These are phyloP conservation scores for Spheniscus mendiculus DNA, from an alignment of 2,113 vertebrate species.

Conservation along the genomic window DNA sequence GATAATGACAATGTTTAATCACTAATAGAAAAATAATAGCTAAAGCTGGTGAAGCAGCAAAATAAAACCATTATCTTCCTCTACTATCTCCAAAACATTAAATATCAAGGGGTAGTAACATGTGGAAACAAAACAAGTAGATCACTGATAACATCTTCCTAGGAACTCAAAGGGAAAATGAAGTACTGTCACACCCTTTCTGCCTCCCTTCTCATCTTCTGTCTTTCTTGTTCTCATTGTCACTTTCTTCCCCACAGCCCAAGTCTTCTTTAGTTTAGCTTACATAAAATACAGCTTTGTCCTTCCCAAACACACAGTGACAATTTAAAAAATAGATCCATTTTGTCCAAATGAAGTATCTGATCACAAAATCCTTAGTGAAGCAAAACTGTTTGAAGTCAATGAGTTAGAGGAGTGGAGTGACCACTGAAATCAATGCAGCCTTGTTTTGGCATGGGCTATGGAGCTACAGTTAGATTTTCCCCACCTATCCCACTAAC, in stretches of 20 bases:
- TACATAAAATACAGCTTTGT: not conserved
- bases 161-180: not conserved
- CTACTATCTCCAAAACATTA: not conserved
- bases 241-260: not conserved
- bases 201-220: not conserved
- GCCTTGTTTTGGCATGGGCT: not conserved
- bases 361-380: conserved; percentile 7
- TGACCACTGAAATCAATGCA: not conserved
- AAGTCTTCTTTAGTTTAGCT: not conserved
- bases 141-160: not conserved
- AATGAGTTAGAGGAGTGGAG: not conserved
- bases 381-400: not conserved
- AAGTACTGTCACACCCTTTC: not conserved
- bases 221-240: not conserved
- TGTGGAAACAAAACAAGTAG: not conserved
- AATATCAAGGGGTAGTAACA: not conserved
- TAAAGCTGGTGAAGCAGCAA: not conserved
- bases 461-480: not conserved
- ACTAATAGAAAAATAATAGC: not conserved
- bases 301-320: not conserved
- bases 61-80: not conserved
- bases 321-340: conserved; percentile 8
- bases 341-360: not conserved
- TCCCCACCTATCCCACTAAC: not conserved
- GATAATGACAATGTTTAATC: not conserved